Evolutionary conservation across 2,888 invertebrate species (phyloP).

Genomic region (Notodonta dromedarius): DNA sequence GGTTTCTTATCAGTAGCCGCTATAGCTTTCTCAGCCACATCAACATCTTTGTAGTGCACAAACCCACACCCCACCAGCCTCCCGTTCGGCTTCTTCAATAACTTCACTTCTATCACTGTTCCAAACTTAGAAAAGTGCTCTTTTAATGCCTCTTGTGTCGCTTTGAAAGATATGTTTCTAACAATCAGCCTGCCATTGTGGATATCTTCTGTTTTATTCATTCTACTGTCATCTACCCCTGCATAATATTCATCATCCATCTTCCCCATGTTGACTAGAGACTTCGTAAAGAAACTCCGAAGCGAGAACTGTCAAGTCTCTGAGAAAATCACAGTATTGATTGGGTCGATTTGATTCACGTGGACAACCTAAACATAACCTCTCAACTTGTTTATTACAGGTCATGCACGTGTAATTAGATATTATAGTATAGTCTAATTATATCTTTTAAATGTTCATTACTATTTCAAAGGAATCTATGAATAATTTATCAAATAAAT

Average conservation of each 20-base stretch:
- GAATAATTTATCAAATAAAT: no score
- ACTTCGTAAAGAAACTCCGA: conserved; percentile 5
- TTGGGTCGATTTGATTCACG: conserved; percentile 46
- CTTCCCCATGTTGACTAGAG: conserved; percentile 42
- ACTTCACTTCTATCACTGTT: conserved; percentile 88
- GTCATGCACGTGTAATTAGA: neutral
- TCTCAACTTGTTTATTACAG: conserved; percentile 12
- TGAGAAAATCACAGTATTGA: conserved; percentile 3
- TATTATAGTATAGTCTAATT: neutral
- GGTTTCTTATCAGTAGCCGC: conserved; percentile 87
- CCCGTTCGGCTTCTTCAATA: conserved; percentile 90
- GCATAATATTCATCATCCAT: conserved; percentile 45
- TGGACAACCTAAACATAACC: conserved; percentile 53
- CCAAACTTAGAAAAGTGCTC: conserved; percentile 90
- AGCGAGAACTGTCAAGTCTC: no score
- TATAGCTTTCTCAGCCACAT: conserved; percentile 90
- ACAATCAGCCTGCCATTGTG: conserved; percentile 86
- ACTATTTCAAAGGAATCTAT: neutral
- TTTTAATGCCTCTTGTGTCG: conserved; percentile 87
- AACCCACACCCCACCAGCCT: conserved; percentile 95
- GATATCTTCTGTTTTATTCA: conserved; percentile 50
- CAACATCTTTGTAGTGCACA: conserved; percentile 85
- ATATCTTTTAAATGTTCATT: neutral
- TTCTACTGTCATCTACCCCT: conserved; percentile 51
- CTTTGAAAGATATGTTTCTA: conserved; percentile 89